A percentile compares a stretch with the other conserved stretches of the same genome.
Evolutionary conservation across 1,140 invertebrate species (phyloP).

Genomic region (Latrodectus geometricus): DNA sequence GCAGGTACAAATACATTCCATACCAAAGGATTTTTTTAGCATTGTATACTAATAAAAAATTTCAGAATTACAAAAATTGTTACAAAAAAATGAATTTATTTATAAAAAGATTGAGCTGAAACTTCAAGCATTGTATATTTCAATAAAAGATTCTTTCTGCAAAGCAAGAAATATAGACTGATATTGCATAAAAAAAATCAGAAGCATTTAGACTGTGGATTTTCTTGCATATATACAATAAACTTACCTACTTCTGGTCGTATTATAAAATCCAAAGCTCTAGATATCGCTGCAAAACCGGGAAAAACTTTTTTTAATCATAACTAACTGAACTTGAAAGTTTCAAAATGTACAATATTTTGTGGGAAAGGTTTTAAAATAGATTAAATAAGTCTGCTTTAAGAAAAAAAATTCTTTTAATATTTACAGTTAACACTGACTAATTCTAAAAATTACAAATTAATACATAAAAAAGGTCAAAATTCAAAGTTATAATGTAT

Average conservation of each 20-base stretch:
- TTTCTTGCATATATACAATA: background rate
- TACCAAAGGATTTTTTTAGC: background rate
- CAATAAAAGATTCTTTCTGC: too few species aligned
- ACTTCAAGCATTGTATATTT: too few species aligned
- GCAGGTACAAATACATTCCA: background rate
- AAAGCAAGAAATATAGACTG: background rate
- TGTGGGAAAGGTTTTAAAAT: background rate
- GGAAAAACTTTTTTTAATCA: background rate
- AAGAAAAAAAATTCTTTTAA: too few species aligned
- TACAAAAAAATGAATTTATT: too few species aligned
- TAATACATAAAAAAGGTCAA: too few species aligned
- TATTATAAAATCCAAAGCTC: background rate
- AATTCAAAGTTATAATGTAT: too few species aligned
- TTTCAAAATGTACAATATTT: background rate
- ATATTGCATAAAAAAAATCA: background rate
- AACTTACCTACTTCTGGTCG: background rate
- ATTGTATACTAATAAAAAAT: too few species aligned
- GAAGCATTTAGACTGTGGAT: background rate
- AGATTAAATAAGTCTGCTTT: too few species aligned
- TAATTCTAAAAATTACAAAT: too few species aligned
- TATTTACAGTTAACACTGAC: too few species aligned
- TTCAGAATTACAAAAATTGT: too few species aligned
- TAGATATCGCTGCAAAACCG: slow-evolving; percentile 11
- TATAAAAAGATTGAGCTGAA: too few species aligned
- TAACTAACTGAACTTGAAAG: background rate